These are phyloP conservation scores for Agriopis aurantiaria DNA, from an alignment of 2,888 invertebrate genomes.

Conservation along the genomic window DNA sequence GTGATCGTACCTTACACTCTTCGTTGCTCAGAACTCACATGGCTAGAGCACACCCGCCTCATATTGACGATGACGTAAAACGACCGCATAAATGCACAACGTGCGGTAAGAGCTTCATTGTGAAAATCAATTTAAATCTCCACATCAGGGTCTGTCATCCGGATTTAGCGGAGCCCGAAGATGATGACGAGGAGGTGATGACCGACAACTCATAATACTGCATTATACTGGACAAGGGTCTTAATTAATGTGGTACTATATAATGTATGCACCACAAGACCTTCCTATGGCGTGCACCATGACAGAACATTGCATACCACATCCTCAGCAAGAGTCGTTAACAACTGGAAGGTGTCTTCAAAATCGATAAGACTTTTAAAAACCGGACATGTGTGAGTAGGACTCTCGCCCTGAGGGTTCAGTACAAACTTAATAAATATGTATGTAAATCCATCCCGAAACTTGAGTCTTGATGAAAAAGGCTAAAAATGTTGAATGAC, in stretches of 20 bases:
- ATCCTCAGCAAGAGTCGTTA: no score
- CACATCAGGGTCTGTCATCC: slow-evolving; percentile 82
- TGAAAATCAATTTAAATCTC: slow-evolving; percentile 79
- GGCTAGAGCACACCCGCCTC: slow-evolving; percentile 70
- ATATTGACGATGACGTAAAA: slow-evolving; percentile 77
- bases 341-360: no score
- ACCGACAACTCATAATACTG: slow-evolving; percentile 77
- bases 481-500: no score
- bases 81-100: slow-evolving; percentile 80
- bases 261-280: not conserved
- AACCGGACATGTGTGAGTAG: no score
- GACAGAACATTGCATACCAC: no score
- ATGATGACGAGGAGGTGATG: slow-evolving; percentile 82
- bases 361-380: no score
- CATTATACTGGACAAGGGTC: slow-evolving; percentile 8
- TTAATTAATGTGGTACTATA: not conserved
- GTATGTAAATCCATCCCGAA: no score
- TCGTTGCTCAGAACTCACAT: slow-evolving; percentile 76
- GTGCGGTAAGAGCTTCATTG: slow-evolving; percentile 81
- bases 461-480: no score
- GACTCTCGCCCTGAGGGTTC: no score
- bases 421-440: no score
- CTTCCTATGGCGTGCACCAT: no score
- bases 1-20: slow-evolving; percentile 79
- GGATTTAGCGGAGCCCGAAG: slow-evolving; percentile 78